phyloP scores from a whole-genome alignment of 2,113 vertebrate genomes.

The Sinosuthora webbiana region DNA sequence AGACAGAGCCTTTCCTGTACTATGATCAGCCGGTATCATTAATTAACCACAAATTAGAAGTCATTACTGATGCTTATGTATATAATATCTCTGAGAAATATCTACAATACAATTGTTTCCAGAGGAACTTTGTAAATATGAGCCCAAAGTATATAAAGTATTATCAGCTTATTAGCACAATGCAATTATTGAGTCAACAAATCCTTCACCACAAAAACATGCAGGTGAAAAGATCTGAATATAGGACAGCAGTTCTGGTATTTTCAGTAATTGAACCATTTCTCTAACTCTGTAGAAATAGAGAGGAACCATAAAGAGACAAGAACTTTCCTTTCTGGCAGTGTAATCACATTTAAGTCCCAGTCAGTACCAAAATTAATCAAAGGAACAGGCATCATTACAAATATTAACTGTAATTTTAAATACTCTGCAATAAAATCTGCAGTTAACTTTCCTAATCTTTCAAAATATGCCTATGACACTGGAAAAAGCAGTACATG shows the following conservation, averaged over 20 bases:
- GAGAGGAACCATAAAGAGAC: background rate
- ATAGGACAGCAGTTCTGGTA: background rate
- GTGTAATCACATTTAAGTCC: background rate
- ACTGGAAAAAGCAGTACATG: background rate
- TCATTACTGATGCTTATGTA: slow-evolving; percentile 67
- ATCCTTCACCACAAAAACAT: background rate
- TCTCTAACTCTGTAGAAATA: background rate
- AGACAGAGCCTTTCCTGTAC: slow-evolving; percentile 38
- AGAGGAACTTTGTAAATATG: slow-evolving; percentile 56
- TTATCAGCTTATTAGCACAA: slow-evolving; percentile 32
- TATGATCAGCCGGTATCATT: slow-evolving; percentile 64
- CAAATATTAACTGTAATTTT: background rate
- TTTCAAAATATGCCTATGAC: background rate
- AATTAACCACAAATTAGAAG: slow-evolving; percentile 70
- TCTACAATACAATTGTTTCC: slow-evolving; percentile 63
- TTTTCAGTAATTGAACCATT: background rate
- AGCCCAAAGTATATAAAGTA: slow-evolving; percentile 39
- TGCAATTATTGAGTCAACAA: slow-evolving; percentile 7
- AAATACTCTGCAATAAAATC: background rate
- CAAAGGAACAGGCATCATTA: background rate
- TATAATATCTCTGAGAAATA: slow-evolving; percentile 63
- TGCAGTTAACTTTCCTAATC: background rate
- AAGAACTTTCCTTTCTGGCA: background rate
- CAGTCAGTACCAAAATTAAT: background rate
- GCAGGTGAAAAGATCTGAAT: background rate